Percentiles rank a stretch among this genome's conserved stretches.
Evolutionary conservation across 2,797 vertebrate species (phyloP).

Genomic region (Muscicapa striata): DNA sequence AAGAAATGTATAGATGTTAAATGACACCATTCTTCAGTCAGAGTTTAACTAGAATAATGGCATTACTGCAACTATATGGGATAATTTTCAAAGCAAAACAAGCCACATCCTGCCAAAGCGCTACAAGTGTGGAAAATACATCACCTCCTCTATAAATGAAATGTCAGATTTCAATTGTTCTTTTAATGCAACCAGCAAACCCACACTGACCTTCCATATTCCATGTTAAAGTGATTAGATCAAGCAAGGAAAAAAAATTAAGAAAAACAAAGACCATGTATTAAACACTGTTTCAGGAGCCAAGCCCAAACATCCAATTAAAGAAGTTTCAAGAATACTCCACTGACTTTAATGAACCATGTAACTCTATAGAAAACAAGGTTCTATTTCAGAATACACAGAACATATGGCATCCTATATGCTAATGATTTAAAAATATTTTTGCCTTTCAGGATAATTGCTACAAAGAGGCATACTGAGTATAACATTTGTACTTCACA

Average conservation of each 20-base stretch:
- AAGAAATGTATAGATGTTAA: not conserved
- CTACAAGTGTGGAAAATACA: not conserved
- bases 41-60: not conserved
- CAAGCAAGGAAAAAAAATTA: not conserved
- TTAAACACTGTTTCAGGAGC: not conserved
- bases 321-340: not conserved
- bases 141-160: not conserved
- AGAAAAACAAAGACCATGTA: not conserved
- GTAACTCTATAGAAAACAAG: not conserved
- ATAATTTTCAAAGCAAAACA: conserved; percentile 9
- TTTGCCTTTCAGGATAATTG: not conserved
- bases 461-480: not conserved
- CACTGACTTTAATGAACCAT: not conserved
- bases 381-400: not conserved
- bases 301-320: not conserved
- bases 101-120: not conserved
- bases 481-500: not conserved
- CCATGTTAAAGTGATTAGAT: not conserved
- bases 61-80: not conserved
- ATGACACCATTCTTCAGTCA: not conserved
- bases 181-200: not conserved
- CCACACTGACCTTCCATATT: not conserved
- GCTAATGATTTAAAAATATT: not conserved
- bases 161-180: not conserved
- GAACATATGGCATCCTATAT: not conserved